These are phyloP conservation scores for Hylaeus anthracinus DNA, from an alignment of 1,140 invertebrate genomes.

Conservation along the genomic window DNA sequence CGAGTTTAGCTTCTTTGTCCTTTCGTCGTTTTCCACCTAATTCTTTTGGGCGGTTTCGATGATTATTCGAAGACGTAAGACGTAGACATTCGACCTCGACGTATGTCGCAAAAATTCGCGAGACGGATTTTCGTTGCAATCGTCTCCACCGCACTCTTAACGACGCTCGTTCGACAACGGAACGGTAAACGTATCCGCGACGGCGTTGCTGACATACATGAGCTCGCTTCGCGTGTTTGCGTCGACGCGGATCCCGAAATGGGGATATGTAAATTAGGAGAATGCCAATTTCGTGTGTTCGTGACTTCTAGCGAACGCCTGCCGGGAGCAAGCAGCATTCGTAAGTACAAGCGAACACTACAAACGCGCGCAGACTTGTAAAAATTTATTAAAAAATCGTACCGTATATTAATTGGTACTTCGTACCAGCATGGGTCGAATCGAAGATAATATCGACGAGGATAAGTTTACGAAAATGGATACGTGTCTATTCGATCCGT, in stretches of 20 bases:
- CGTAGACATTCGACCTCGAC: no score
- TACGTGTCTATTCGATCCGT: no score
- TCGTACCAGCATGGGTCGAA: no score
- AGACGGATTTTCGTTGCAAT: no score
- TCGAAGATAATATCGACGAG: no score
- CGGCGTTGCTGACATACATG: constrained; percentile 33
- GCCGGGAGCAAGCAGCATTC: constrained; percentile 27
- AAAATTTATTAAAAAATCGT: constrained; percentile 41
- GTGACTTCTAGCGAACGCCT: constrained; percentile 18
- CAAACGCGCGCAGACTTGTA: constrained; percentile 20
- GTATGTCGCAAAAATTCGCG: no score
- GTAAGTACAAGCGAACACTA: constrained; percentile 19
- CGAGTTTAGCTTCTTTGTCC: not conserved
- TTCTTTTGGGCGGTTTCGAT: not conserved
- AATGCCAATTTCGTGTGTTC: constrained; percentile 49
- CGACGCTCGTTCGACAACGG: no score
- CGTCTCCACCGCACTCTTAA: not conserved
- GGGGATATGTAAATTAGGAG: constrained; percentile 53
- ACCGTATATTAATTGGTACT: constrained; percentile 1
- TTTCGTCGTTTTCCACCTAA: not conserved
- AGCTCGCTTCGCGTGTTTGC: constrained; percentile 16
- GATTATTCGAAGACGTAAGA: no score
- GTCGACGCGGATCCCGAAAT: constrained; percentile 18
- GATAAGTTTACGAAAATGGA: no score
- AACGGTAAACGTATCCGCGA: not conserved